Evolutionary conservation across 2,113 vertebrate species (phyloP).

Genomic region (Arvicanthis niloticus): DNA sequence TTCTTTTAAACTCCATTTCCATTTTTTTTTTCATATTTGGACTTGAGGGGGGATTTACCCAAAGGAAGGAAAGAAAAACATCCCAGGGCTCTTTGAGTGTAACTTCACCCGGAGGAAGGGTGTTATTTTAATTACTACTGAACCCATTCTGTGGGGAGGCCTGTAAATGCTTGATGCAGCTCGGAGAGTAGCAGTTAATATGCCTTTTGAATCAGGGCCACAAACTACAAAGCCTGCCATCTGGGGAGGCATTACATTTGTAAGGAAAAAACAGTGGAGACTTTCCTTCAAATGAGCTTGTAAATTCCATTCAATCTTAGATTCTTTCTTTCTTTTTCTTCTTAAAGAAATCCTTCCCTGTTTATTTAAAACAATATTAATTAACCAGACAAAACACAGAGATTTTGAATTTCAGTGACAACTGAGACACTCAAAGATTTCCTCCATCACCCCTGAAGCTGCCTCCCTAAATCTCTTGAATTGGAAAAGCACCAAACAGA

Average conservation of each 20-base stretch:
- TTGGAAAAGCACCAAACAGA: constrained; percentile 73
- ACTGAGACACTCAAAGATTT: constrained; percentile 57
- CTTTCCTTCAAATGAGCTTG: constrained; percentile 87
- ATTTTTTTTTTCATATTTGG: constrained; percentile 54
- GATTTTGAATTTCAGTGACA: constrained; percentile 73
- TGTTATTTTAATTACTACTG: constrained; percentile 86
- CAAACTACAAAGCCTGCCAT: constrained; percentile 87
- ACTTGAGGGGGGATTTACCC: not conserved
- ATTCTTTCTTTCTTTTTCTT: constrained; percentile 22
- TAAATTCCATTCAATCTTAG: constrained; percentile 83
- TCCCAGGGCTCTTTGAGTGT: constrained; percentile 77
- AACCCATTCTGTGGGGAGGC: constrained; percentile 78
- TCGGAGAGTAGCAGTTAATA: constrained; percentile 85
- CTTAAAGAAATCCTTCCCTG: constrained; percentile 66
- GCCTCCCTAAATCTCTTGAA: constrained; percentile 75
- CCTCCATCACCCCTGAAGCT: constrained; percentile 67
- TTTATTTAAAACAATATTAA: constrained; percentile 81
- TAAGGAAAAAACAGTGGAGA: constrained; percentile 83
- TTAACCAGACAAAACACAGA: constrained; percentile 80
- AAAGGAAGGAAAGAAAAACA: constrained; percentile 74
- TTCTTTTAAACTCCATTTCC: constrained; percentile 24
- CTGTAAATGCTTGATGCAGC: constrained; percentile 82
- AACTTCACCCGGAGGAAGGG: constrained; percentile 78
- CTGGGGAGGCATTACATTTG: constrained; percentile 88
- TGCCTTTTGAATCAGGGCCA: constrained; percentile 88